A percentile compares a stretch with the other conserved stretches of the same genome.
These are phyloP conservation scores for Coenobita brevimanus DNA, from an alignment of 1,140 invertebrate species.

Conservation along the genomic window DNA sequence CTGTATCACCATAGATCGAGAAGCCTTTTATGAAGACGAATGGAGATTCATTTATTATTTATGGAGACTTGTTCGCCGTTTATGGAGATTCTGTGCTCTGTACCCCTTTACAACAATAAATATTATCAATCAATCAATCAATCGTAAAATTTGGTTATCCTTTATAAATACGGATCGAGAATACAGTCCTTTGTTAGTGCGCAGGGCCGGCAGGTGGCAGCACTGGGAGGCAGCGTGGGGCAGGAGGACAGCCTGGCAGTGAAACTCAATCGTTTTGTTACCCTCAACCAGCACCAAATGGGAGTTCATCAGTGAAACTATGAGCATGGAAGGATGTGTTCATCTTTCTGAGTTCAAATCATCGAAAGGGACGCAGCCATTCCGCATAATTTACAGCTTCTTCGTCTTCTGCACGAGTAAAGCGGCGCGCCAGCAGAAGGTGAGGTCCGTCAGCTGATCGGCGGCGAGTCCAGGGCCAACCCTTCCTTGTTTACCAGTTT, in stretches of 20 bases:
- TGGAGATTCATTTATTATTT: too few relatives aligned
- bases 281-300: conserved; percentile 36
- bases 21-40: too few relatives aligned
- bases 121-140: neutral
- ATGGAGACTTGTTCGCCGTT: too few relatives aligned
- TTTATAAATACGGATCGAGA: too few relatives aligned
- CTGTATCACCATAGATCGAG: too few relatives aligned
- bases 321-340: conserved; percentile 64
- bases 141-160: neutral
- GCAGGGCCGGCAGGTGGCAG: conserved; percentile 33
- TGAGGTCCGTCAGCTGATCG: conserved; percentile 65
- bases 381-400: conserved; percentile 61
- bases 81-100: too few relatives aligned
- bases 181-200: conserved; percentile 10
- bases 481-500: conserved; percentile 43
- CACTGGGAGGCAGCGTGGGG: conserved; percentile 40
- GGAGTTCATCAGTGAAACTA: conserved; percentile 45
- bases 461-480: conserved; percentile 12
- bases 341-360: conserved; percentile 63
- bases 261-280: neutral
- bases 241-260: neutral
- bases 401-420: conserved; percentile 65
- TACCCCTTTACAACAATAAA: too few relatives aligned
- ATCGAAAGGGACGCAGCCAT: conserved; percentile 61
- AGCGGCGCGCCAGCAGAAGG: conserved; percentile 59